Evolutionary conservation across 2,797 vertebrate species (phyloP), one percentile per base, ranked within the genome.

Genomic region (Acanthopagrus latus): DNA sequence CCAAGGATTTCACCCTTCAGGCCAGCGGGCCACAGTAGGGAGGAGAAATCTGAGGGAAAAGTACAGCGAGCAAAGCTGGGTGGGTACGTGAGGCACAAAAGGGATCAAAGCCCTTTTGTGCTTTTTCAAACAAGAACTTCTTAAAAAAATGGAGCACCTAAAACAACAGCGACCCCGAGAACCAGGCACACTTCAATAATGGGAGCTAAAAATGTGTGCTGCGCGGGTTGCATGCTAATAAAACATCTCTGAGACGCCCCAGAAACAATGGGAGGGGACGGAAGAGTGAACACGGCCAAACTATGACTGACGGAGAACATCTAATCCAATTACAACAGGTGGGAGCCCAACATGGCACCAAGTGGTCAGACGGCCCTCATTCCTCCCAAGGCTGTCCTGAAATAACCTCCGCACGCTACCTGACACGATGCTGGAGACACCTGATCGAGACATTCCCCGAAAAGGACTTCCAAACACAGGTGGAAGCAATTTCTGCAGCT

Each of bases 1-100:
- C 92, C 91, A 90, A 84, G 88, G 89, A 90, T 92, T 91, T 90
- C 86, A 83, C 85, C 82, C 85, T 90, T 89, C 71, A 74, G 86
- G 86, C 88, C 82, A 83, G 71, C 48, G 58, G 86, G 85, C 88
- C 88, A 76, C 88, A 83, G 89, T 70, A 56, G 76, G 81, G 81
- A 87, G 76, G 83, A 85, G 76, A 88, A 90, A 90, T 88, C 67
- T 20, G 69, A 72, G 71, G 68, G 65, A 62, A 69, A 85, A 81
- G 81, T 73, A 77, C 56, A 78, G 64, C 54, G 54, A 80, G 76
- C 73, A 90, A 85, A 87, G 82, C 85, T 88, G 88, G 83, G 87
- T 89, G 91, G 83, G 81, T 87, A 78, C 12, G 46, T 47, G 33
- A 81, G 82, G 80, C 78, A 86, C 83, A 81, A 2, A 68, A 82